phyloP scores from a whole-genome alignment of 2,797 vertebrate genomes.

The Propithecus perrieri region DNA sequence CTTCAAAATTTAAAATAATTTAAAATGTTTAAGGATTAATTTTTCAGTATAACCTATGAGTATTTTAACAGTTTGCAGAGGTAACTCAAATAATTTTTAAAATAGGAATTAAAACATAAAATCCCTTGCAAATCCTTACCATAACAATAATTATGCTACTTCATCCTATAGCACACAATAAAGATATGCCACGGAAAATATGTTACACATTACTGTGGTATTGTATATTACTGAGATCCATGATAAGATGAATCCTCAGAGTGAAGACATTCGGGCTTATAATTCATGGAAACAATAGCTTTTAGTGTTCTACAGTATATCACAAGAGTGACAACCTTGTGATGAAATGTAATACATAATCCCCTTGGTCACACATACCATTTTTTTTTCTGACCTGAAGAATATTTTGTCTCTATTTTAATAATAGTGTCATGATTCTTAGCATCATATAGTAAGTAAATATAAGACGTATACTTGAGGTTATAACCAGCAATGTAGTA shows the following conservation, averaged over 20 bases:
- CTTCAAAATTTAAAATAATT: slow-evolving; percentile 54
- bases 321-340: slow-evolving; percentile 76
- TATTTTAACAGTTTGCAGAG: slow-evolving; percentile 50
- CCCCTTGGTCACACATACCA: slow-evolving; percentile 52
- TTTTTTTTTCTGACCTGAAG: slow-evolving; percentile 74
- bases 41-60: slow-evolving; percentile 36
- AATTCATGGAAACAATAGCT: slow-evolving; percentile 81
- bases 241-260: slow-evolving; percentile 77
- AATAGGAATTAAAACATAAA: slow-evolving; percentile 26
- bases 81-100: slow-evolving; percentile 53
- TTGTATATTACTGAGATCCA: slow-evolving; percentile 62
- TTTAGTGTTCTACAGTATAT: slow-evolving; percentile 79
- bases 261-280: slow-evolving; percentile 73
- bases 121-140: background rate
- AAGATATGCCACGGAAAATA: slow-evolving; percentile 52
- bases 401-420: slow-evolving; percentile 78
- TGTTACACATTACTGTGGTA: slow-evolving; percentile 58
- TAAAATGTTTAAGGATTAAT: slow-evolving; percentile 7
- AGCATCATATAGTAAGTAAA: slow-evolving; percentile 70
- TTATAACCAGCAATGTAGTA: slow-evolving; percentile 58
- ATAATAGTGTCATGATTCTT: slow-evolving; percentile 77
- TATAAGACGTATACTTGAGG: slow-evolving; percentile 66
- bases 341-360: slow-evolving; percentile 80
- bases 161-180: slow-evolving; percentile 49
- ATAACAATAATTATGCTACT: slow-evolving; percentile 41